Percentiles rank a stretch among this genome's conserved stretches.
phyloP scores from a whole-genome alignment of 2,888 invertebrate species.

The Leptopilina syphax region DNA sequence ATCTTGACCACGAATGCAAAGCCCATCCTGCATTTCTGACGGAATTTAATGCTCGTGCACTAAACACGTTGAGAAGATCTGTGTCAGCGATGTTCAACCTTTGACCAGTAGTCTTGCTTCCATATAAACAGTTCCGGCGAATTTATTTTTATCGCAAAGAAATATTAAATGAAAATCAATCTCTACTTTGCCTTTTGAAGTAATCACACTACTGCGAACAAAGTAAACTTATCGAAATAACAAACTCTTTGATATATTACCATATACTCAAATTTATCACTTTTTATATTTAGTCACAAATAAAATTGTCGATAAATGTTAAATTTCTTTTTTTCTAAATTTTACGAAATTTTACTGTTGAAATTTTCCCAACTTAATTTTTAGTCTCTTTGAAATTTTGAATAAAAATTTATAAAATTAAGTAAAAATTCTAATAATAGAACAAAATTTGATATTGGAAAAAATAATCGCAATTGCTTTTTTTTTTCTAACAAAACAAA shows the following conservation, averaged over 20 bases:
- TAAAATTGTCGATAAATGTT: too few species aligned
- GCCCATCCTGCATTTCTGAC: constrained; percentile 31
- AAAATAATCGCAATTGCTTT: not conserved
- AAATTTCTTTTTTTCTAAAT: too few species aligned
- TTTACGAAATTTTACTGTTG: too few species aligned
- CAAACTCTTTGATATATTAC: too few species aligned
- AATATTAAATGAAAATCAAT: constrained; percentile 36
- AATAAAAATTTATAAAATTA: too few species aligned
- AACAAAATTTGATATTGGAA: not conserved
- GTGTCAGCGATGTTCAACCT: constrained; percentile 41
- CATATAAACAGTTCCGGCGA: constrained; percentile 34
- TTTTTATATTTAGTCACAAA: not conserved
- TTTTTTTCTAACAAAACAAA: constrained; percentile 4
- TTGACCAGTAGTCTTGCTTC: constrained; percentile 24
- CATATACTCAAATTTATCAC: too few species aligned
- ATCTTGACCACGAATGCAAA: constrained; percentile 36
- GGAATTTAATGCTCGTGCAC: constrained; percentile 27
- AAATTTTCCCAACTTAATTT: too few species aligned
- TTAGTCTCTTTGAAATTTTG: too few species aligned
- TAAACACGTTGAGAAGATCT: constrained; percentile 36
- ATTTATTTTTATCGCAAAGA: constrained; percentile 13
- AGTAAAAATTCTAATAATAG: too few species aligned
- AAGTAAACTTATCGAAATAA: too few species aligned
- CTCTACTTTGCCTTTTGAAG: constrained; percentile 5
- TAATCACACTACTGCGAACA: not conserved